Evolutionary conservation across 2,888 invertebrate species (phyloP).

Genomic region (Dolichomitus sp.): DNA sequence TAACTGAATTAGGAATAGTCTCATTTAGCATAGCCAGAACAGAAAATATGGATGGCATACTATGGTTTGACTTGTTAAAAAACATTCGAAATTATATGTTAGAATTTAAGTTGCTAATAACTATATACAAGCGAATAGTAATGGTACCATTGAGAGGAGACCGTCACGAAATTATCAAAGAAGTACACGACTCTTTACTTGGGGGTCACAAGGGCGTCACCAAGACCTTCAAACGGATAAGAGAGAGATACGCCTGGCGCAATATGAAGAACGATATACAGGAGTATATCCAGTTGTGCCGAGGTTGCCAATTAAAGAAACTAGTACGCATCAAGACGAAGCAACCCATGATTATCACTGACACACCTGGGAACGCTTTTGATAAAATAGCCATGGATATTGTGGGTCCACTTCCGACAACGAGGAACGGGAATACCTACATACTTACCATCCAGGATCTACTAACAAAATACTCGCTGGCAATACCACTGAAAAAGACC

Average conservation of each 20-base stretch:
- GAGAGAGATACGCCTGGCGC: neutral
- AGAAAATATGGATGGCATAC: conserved; percentile 12
- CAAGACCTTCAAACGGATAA: neutral
- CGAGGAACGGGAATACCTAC: conserved; percentile 58
- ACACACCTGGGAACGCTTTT: conserved; percentile 51
- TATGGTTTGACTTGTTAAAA: conserved; percentile 23
- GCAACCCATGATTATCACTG: conserved; percentile 36
- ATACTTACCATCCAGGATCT: conserved; percentile 60
- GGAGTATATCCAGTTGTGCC: neutral
- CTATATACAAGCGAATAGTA: too few relatives aligned
- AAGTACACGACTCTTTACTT: too few relatives aligned
- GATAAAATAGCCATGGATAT: conserved; percentile 64
- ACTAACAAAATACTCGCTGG: conserved; percentile 57
- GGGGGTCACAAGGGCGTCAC: too few relatives aligned
- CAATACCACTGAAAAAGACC: conserved; percentile 29
- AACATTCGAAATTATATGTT: too few relatives aligned
- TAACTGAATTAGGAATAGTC: conserved; percentile 8
- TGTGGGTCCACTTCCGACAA: conserved; percentile 62
- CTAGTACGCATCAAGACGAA: conserved; percentile 48
- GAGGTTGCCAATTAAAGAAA: conserved; percentile 16
- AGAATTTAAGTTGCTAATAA: too few relatives aligned
- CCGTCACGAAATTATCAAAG: too few relatives aligned
- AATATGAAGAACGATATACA: neutral
- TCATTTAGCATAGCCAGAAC: conserved; percentile 53
- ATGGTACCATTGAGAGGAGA: too few relatives aligned